Conservation (phyloP, 2,113 vertebrate species). For the Lepisosteus osseus region DNA sequence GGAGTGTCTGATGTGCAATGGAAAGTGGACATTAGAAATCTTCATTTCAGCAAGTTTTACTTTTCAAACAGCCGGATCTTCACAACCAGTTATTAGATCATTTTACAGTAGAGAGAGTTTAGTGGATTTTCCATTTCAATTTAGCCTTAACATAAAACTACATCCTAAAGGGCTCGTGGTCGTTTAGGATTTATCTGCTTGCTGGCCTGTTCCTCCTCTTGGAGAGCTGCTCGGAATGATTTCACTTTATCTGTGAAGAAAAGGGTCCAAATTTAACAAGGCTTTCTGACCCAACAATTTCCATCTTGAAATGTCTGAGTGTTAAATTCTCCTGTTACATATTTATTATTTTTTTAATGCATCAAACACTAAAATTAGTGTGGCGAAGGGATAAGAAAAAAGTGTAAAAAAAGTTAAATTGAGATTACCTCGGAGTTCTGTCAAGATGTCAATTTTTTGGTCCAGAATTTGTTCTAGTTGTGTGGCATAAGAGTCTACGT, state of each 20-base stretch:
- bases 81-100: constrained; percentile 50
- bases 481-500: constrained; percentile 91
- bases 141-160: neutral
- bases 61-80: constrained; percentile 67
- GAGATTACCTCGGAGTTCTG: constrained; percentile 83
- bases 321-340: too few relatives aligned
- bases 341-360: too few relatives aligned
- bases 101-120: constrained; percentile 59
- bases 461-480: constrained; percentile 95
- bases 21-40: constrained; percentile 50
- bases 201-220: constrained; percentile 96
- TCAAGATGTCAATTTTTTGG: constrained; percentile 94
- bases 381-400: neutral
- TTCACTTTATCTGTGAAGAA: constrained; percentile 88
- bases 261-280: constrained; percentile 4
- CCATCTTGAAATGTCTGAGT: too few relatives aligned
- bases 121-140: constrained; percentile 17
- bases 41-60: constrained; percentile 18
- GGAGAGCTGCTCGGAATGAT: constrained; percentile 87
- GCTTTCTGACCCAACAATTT: too few relatives aligned
- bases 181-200: constrained; percentile 96
- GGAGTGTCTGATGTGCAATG: constrained; percentile 68
- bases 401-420: neutral
- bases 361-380: too few relatives aligned
- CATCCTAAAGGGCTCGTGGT: constrained; percentile 86